A percentile compares a stretch with the other conserved stretches of the same genome.
These are phyloP conservation scores for Anisognathus igniventris DNA, from an alignment of 2,797 vertebrate genomes.

Conservation along the genomic window DNA sequence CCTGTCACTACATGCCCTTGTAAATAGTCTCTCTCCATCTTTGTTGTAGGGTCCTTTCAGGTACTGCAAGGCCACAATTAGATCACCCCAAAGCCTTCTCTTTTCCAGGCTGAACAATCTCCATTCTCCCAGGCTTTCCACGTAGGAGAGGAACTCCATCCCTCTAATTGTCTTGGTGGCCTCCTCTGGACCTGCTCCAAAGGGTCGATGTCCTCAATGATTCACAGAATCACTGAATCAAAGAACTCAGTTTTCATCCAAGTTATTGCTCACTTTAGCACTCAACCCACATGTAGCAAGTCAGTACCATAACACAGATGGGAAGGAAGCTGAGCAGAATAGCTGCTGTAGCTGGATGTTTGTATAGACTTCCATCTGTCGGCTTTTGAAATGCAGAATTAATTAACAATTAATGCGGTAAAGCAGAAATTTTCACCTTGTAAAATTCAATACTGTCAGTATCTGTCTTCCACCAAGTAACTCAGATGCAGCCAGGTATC, in stretches of 20 bases:
- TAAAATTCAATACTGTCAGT: background rate
- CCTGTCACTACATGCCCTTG: background rate
- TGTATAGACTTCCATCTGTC: background rate
- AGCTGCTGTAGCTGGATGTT: background rate
- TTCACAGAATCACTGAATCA: background rate
- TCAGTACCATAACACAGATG: background rate
- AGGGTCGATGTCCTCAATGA: background rate
- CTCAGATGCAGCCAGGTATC: background rate
- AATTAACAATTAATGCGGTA: background rate
- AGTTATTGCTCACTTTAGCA: background rate
- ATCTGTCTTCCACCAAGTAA: background rate
- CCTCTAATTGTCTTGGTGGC: background rate
- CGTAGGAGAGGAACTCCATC: fast-evolving
- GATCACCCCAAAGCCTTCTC: background rate
- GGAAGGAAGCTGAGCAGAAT: background rate
- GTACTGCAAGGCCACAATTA: background rate
- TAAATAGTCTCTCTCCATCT: background rate
- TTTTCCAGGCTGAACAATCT: background rate
- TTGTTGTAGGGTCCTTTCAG: background rate
- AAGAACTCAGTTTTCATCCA: background rate
- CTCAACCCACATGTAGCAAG: background rate
- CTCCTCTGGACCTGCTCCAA: background rate
- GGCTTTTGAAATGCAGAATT: background rate
- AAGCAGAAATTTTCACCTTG: background rate
- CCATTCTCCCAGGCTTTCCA: background rate